These are phyloP conservation scores for Tenthredo distinguenda DNA, from an alignment of 2,888 invertebrate genomes.

Conservation along the genomic window DNA sequence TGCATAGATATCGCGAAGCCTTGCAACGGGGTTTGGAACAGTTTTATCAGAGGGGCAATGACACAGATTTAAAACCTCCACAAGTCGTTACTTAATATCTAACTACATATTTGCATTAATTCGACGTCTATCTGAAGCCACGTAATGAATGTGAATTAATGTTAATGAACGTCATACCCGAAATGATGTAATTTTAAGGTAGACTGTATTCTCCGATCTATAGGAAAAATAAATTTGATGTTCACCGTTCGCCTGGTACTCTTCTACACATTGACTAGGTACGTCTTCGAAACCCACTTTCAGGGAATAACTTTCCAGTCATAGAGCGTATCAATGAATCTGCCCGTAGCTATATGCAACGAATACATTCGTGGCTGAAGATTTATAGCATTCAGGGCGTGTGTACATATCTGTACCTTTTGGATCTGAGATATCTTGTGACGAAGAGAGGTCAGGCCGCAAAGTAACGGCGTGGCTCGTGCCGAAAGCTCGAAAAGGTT, in stretches of 20 bases:
- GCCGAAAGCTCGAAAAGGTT: conserved; percentile 23
- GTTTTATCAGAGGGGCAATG: not conserved
- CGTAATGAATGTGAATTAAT: not conserved
- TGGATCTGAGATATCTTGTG: not conserved
- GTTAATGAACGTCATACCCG: not conserved
- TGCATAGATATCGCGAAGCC: not conserved
- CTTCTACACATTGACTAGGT: not conserved
- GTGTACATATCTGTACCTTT: not conserved
- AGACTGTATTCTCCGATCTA: not conserved
- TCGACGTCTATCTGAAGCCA: no score
- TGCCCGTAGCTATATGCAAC: not conserved
- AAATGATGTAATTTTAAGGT: not conserved
- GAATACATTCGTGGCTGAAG: not conserved
- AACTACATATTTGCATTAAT: not conserved
- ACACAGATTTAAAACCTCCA: not conserved
- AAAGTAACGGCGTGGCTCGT: conserved; percentile 28
- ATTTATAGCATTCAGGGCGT: not conserved
- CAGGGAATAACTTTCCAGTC: not conserved
- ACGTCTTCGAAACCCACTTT: not conserved
- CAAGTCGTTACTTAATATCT: not conserved
- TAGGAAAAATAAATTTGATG: not conserved
- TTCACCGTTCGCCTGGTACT: not conserved
- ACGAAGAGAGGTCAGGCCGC: conserved; percentile 26
- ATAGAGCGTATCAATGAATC: not conserved
- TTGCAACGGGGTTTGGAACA: not conserved